Evolutionary conservation across 2,113 vertebrate species (phyloP).

Genomic region (Gopherus flavomarginatus): DNA sequence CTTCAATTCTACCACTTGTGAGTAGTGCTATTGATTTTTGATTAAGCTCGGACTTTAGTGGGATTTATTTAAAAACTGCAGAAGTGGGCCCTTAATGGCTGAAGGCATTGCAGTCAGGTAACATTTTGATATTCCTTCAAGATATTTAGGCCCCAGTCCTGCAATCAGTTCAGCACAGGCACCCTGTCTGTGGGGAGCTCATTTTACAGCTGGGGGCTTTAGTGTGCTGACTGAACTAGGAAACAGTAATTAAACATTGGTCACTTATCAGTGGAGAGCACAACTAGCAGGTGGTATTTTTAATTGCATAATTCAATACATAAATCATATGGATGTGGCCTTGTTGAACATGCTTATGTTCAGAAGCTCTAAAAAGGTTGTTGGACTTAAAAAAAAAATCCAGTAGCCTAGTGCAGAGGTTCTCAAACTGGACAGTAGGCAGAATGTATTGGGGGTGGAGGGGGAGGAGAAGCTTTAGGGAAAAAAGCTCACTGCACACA

Average conservation of each 20-base stretch:
- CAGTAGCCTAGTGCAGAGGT: not conserved
- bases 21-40: not conserved
- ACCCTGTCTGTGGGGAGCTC: not conserved
- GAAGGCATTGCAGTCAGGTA: not conserved
- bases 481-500: not conserved
- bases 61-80: not conserved
- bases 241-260: conserved; percentile 14
- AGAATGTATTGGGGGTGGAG: not conserved
- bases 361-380: conserved; percentile 48
- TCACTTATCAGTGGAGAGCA: not conserved
- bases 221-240: not conserved
- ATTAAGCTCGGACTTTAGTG: not conserved
- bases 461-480: not conserved
- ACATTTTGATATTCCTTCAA: not conserved
- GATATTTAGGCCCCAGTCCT: not conserved
- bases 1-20: not conserved
- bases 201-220: not conserved
- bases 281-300: conserved; percentile 25
- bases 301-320: not conserved
- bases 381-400: conserved; percentile 9
- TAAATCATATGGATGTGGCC: not conserved
- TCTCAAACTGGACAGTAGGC: not conserved
- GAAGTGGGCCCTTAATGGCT: not conserved
- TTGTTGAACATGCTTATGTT: conserved; percentile 9
- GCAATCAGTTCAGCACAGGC: not conserved